Base-by-base conservation (phyloP, 2,888 invertebrate species). In the Tortrix viridana region DNA sequence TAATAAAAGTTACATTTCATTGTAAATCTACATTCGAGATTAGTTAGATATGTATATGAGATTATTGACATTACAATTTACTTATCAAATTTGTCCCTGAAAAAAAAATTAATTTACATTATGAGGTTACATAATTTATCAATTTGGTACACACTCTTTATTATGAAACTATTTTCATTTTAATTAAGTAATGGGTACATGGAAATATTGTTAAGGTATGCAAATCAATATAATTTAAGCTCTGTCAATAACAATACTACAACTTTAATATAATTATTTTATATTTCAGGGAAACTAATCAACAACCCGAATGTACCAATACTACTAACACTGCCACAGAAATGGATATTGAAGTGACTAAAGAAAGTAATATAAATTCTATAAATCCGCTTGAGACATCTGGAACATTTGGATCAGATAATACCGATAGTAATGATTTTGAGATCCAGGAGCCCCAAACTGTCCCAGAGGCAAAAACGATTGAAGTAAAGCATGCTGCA, bases 331-430 rank as follows among this genome's bases (percentile, higher is more conserved):
- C 72, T 57, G 57, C 47, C 12, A 63, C 63, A 16, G 67, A 66
- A 1, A 48, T 50, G 58, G 67, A 69, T 57, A 43, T 62, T 18
- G 56, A 62, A 26, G 50, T 49, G 18, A 23, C 50, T 1, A 62
- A 62, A 41, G 62, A 62, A 57, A 62, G 26, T 6, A 52, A 56
- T 23, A 9, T 23, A 7, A 44, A 56, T 23, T 38, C 55, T 47
- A 62, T 67, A 56, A 69, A 67, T 41, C 68, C 71, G 37, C 66
- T 74, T 47, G 80, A 82, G 48, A 77, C 79, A 1, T 82, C 85
- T 18, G 72, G 69, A 22, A 80, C 85, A 19, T 80, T 81, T 18
- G 72, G 70, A 38, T 82, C 85, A 20, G 82, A 82, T 49, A 77
- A 75, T 67, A 67, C 77, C 49, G 81, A 84, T 46, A 63, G 65